Conservation (phyloP, 2,888 invertebrate genomes). For the Pelosia muscerda region DNA sequence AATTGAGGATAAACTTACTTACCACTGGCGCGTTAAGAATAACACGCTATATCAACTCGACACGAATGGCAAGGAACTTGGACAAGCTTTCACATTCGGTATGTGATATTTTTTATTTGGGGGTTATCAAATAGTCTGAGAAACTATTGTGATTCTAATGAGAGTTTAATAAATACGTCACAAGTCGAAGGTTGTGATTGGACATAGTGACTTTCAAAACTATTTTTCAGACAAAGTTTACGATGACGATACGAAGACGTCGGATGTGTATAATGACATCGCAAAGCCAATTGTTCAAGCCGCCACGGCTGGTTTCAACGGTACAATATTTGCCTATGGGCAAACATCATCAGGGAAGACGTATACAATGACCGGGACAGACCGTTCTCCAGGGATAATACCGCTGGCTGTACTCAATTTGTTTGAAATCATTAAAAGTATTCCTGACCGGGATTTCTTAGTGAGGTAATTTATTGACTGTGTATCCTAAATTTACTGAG, state of each 20-base stretch:
- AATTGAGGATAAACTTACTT: conserved; percentile 83
- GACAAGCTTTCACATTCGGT: conserved; percentile 75
- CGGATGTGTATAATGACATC: conserved; percentile 89
- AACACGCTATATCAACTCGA: conserved; percentile 88
- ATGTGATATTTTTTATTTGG: conserved; percentile 54
- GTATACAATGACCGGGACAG: conserved; percentile 93
- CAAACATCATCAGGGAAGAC: conserved; percentile 97
- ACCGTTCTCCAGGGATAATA: conserved; percentile 91
- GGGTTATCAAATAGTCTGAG: conserved; percentile 40
- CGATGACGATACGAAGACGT: conserved; percentile 85
- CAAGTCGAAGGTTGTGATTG: conserved; percentile 42
- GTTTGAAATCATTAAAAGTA: conserved; percentile 88
- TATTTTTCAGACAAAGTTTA: conserved; percentile 91
- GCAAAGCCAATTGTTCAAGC: conserved; percentile 91
- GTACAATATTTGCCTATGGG: conserved; percentile 96
- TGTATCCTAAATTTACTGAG: neutral
- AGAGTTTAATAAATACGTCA: conserved; percentile 40
- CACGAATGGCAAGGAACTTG: conserved; percentile 76
- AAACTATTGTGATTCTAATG: conserved; percentile 53
- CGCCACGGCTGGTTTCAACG: conserved; percentile 92
- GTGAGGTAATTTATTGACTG: conserved; percentile 82
- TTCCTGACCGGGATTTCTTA: conserved; percentile 90
- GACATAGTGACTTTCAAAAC: conserved; percentile 20
- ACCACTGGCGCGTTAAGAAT: conserved; percentile 88
- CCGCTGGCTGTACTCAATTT: conserved; percentile 90